Base-by-base conservation (phyloP, 2,797 vertebrate genomes). In the Intellagama lesueurii region DNA sequence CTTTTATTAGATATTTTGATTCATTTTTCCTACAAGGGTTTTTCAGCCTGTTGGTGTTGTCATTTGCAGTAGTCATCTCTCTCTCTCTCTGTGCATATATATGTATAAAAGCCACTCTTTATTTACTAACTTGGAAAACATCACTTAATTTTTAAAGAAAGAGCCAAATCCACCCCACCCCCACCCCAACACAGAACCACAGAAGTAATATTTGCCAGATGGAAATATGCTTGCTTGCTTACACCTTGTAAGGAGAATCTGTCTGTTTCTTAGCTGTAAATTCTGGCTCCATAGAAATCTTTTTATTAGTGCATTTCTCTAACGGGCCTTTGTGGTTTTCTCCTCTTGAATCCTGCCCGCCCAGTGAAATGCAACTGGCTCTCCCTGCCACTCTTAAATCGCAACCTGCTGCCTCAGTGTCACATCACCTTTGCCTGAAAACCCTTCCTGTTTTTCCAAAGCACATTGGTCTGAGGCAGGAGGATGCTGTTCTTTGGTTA, bases 61-160 rank as follows among this genome's bases (percentile, higher is more conserved):
- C 24, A 3, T 11, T 68, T 32, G 1, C 0, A 1, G 79, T 88
- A 80, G 32, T 1, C 83, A 35, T 24, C 52, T 72, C 64, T 78
- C 64, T 56, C 40, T 87, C 17, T 69, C 28, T 44, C 7, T 49
- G 26, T 17, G 30, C n/a, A 75, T 82, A 72, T 28, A 0, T 14
- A 56, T 14, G 14, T 14, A 56, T 11, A 11, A 56, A 87, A 93
- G 86, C 87, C 89, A 83, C 83, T 91, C 14, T 52, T 87, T 44
- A 40, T 80, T 86, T 77, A 79, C 80, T 66, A 44, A 90, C 89
- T 85, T 0, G 44, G 28, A 83, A 87, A 92, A 84, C 30, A 69
- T 69, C 8, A 64, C 81, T 47, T 28, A 60, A 86, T 89, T 90
- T 89, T 60, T 35, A 87, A 72, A 78, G 81, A 16, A 1, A n/a